Evolutionary conservation across 2,888 invertebrate species (phyloP).

Genomic region (Eilema caniola): DNA sequence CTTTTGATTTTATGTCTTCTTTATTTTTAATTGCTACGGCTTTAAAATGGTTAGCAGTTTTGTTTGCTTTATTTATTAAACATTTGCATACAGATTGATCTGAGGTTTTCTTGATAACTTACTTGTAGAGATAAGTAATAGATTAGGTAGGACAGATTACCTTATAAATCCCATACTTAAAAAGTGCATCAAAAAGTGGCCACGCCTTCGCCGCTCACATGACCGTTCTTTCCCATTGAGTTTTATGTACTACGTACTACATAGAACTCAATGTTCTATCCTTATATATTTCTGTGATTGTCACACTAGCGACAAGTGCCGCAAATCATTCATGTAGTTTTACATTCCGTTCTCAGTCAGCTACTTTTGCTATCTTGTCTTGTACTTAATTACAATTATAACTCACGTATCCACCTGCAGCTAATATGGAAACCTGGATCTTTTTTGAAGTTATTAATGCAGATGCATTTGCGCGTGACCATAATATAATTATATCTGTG

Average conservation of each 20-base stretch:
- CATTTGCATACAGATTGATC: conserved; percentile 1
- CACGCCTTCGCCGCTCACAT: too few species aligned
- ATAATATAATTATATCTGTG: not conserved
- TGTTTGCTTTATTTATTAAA: conserved; percentile 4
- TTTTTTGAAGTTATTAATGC: not conserved
- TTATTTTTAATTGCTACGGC: not conserved
- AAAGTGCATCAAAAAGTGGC: too few species aligned
- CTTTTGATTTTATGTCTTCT: not conserved
- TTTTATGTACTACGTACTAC: too few species aligned
- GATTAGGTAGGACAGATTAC: too few species aligned
- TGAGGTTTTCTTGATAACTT: not conserved
- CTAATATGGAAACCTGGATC: not conserved
- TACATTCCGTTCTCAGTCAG: too few species aligned
- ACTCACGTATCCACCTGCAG: not conserved
- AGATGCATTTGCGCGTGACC: conserved; percentile 4
- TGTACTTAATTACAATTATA: not conserved
- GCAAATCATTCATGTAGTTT: too few species aligned
- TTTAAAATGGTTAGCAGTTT: not conserved
- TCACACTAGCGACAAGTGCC: too few species aligned
- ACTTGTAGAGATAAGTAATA: too few species aligned
- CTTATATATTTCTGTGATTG: too few species aligned
- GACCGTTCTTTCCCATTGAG: too few species aligned
- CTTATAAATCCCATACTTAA: too few species aligned
- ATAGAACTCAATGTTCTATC: too few species aligned
- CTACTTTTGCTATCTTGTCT: not conserved